Base-by-base conservation (phyloP, 2,113 vertebrate species). In the Arizona elegans region DNA sequence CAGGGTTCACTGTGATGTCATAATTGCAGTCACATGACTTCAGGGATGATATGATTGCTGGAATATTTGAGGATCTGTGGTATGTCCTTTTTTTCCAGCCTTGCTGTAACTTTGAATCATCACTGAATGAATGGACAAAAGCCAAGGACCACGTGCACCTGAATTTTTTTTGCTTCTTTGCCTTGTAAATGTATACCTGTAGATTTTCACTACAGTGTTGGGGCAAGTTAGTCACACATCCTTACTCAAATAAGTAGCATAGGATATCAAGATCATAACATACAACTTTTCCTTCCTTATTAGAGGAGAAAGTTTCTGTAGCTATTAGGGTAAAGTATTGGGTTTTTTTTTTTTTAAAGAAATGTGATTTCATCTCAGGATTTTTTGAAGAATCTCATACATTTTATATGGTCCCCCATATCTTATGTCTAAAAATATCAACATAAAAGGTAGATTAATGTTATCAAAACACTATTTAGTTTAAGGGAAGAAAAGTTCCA, bases 371-470 rank as follows among this genome's bases (percentile, higher is more conserved):
- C 53, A 91, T 91, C n/a, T 91, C 53, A 58, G 12, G 33, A 43
- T 86, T 75, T 75, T 91, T 47, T 91, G 75, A 86, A 91, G 54
- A 86, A 85, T 91, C 24, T 59, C 38, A 58, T 86, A 91, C 70
- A 86, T 86, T 91, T 47, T 43, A 29, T 56, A 91, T n/a, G 29
- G 38, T 59, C 8, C 13, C 54, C 47, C 29, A 29, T 58, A 50
- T 38, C 15, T 24, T 29, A 86, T 47, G 29, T 86, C 38, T 56
- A 91, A 38, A 26, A 1, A 26, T 56, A 56, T 33, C 70, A 54
- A 85, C 52, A 65, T 50, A 38, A 55, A 55, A 55, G 21, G 5
- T 38, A 81, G n/a, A 56, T 91, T 55, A 85, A 86, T 56, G 52
- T 54, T 43, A 54, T 50, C 47, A 65, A 91, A 91, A 19, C 38